phyloP scores from a whole-genome alignment of 2,797 vertebrate species.

The Melanotaenia pygmaea region DNA sequence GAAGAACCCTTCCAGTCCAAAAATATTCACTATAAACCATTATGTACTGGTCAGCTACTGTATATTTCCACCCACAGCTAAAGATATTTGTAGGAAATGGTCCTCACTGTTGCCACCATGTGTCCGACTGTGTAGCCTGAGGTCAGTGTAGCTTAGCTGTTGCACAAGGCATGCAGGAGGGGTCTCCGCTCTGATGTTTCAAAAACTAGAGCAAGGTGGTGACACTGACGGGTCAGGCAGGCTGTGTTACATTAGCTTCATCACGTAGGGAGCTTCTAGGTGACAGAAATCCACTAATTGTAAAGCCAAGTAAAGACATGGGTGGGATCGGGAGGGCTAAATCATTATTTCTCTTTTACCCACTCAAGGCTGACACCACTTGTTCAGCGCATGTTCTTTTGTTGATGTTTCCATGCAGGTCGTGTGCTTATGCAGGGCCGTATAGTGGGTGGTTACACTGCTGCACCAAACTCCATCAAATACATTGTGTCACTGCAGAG shows the following conservation, averaged over 20 bases:
- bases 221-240: slow-evolving; percentile 47
- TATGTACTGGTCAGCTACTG: background rate
- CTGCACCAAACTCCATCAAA: slow-evolving; percentile 77
- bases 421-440: slow-evolving; percentile 61
- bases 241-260: slow-evolving; percentile 57
- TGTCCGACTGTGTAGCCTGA: slow-evolving; percentile 9
- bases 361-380: background rate
- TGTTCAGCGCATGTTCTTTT: background rate
- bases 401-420: slow-evolving; percentile 65
- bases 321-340: slow-evolving; percentile 12
- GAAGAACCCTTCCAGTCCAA: no score
- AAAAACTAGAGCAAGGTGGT: slow-evolving; percentile 32
- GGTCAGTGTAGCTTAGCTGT: slow-evolving; percentile 25
- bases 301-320: slow-evolving; percentile 22
- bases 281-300: slow-evolving; percentile 56
- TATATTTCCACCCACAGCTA: background rate
- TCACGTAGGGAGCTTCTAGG: slow-evolving; percentile 32
- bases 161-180: slow-evolving; percentile 35
- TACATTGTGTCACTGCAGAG: slow-evolving; percentile 86
- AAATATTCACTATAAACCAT: background rate
- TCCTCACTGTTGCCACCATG: slow-evolving; percentile 7
- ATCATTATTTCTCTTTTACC: slow-evolving; percentile 35
- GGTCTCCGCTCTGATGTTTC: slow-evolving; percentile 49
- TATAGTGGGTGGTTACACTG: slow-evolving; percentile 80
- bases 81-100: slow-evolving; percentile 2